Evolutionary conservation across 1,140 invertebrate species (phyloP).

Genomic region (Trichonephila clavata): DNA sequence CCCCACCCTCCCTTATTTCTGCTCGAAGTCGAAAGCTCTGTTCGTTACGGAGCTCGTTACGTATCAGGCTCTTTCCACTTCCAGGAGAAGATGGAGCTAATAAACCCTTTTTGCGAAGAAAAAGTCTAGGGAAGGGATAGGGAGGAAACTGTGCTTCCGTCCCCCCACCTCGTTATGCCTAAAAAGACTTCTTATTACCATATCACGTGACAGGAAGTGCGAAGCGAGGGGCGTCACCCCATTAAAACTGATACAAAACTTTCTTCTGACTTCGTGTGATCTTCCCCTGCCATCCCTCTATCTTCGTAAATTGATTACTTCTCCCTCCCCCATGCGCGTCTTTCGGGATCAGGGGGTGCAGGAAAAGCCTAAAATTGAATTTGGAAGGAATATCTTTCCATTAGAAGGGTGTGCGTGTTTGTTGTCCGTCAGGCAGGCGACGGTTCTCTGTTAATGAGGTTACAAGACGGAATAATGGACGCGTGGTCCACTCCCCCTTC

Average conservation of each 20-base stretch:
- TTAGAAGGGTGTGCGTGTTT: constrained; percentile 12
- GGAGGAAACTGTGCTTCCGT: not conserved
- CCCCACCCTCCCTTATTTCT: not conserved
- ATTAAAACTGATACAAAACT: constrained; percentile 63
- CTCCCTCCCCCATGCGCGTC: not conserved
- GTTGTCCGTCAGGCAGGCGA: constrained; percentile 10
- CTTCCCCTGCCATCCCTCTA: not conserved
- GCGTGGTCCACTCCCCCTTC: not conserved
- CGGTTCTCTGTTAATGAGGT: constrained; percentile 27
- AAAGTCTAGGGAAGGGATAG: not conserved
- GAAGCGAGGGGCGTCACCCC: constrained; percentile 62
- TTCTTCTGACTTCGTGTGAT: not conserved
- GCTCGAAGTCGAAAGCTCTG: not conserved
- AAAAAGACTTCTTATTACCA: constrained; percentile 56
- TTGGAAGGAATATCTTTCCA: constrained; percentile 44
- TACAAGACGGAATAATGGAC: constrained; percentile 37
- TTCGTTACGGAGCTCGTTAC: not conserved
- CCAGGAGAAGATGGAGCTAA: not conserved
- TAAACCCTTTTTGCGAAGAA: constrained; percentile 21
- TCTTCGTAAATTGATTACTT: constrained; percentile 6
- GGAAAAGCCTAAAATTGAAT: constrained; percentile 38
- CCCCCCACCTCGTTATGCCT: constrained; percentile 15
- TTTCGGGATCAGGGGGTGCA: not conserved
- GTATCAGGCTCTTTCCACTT: not conserved
- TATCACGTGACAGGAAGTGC: constrained; percentile 66